phyloP scores from a whole-genome alignment of 2,797 vertebrate genomes.

The Apodemus agrarius region DNA sequence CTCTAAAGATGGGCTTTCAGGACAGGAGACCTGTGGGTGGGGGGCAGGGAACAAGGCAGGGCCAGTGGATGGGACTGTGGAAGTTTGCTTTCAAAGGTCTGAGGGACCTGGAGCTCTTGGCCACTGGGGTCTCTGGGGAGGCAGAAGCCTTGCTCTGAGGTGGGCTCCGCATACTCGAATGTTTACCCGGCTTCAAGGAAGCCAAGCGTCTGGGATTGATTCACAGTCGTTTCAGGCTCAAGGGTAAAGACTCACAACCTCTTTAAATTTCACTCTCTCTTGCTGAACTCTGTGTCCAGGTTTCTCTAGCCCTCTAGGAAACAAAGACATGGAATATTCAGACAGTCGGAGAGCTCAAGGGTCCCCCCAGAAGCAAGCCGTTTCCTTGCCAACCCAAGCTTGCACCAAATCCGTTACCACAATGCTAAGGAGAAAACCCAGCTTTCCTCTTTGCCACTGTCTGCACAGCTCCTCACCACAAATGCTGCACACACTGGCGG shows the following conservation, averaged over 20 bases:
- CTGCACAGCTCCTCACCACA: constrained; percentile 82
- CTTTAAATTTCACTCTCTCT: constrained; percentile 99
- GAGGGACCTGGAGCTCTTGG: constrained; percentile 52
- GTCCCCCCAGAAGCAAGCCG: constrained; percentile 86
- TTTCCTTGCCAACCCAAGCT: constrained; percentile 85
- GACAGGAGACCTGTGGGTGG: constrained; percentile 68
- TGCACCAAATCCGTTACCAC: constrained; percentile 84
- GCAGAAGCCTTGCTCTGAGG: constrained; percentile 76
- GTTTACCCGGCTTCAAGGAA: constrained; percentile 96
- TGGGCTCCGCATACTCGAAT: constrained; percentile 95
- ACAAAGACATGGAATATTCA: constrained; percentile 99
- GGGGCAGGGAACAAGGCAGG: constrained; percentile 70
- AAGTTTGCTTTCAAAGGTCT: constrained; percentile 72
- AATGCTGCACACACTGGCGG: constrained; percentile 79
- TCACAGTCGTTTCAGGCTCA: constrained; percentile 95
- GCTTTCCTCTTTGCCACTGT: constrained; percentile 71
- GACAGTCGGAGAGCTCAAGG: constrained; percentile 91
- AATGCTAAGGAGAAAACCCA: constrained; percentile 82
- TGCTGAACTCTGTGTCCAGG: constrained; percentile 99
- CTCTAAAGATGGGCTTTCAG: constrained; percentile 84
- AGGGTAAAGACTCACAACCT: constrained; percentile 99
- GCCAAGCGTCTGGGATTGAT: constrained; percentile 93
- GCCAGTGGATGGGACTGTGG: constrained; percentile 72
- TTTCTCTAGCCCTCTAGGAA: constrained; percentile 99
- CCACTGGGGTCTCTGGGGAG: constrained; percentile 65